Evolutionary conservation across 2,113 vertebrate species (phyloP), one percentile per base, ranked within the genome.

Genomic region (Sardina pilchardus): DNA sequence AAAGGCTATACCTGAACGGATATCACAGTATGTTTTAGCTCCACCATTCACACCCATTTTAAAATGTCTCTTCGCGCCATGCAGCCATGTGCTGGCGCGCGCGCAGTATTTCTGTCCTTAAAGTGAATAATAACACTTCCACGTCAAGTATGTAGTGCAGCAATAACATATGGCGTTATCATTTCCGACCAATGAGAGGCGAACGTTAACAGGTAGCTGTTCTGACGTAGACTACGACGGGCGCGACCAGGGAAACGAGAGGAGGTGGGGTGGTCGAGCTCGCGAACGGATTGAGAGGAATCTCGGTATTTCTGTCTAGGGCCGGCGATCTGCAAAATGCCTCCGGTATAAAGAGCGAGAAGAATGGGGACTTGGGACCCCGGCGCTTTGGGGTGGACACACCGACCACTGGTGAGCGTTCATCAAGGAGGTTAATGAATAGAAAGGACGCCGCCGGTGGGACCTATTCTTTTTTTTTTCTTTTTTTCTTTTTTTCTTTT

Each of bases 101-200:
- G 59, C 63, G 26, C 63, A 71, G 63, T 71, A 71, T 71, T 71
- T 71, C 2, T 71, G 2, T 34, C 63, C 26, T 34, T 14, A 30
- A 26, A 6, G 82, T 81, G 44, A 89, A n/a, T 82, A 83, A 26
- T n/a, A 82, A 44, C 50, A 75, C 56, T 59, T 83, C 53, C 44
- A 63, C 85, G 88, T 89, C 91, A 84, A 47, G 80, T n/a, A 84
- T 59, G 86, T 75, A 81, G 83, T 81, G 78, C 83, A 34, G 85
- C 86, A 90, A 89, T 89, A 90, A 93, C 93, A 94, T 92, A 94
- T 96, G 95, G 94, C 94, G 93, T 92, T 94, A 95, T 94, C 91
- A 21, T 81, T 89, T 63, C 81, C 86, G 91, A 87, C 95, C 95
- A 96, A 95, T 96, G 82, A 75, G 81, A 36, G 26, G 47, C 6